Percentiles rank a stretch among this genome's conserved stretches.
phyloP scores from a whole-genome alignment of 2,113 vertebrate genomes.

The Mormyrus iriodes region DNA sequence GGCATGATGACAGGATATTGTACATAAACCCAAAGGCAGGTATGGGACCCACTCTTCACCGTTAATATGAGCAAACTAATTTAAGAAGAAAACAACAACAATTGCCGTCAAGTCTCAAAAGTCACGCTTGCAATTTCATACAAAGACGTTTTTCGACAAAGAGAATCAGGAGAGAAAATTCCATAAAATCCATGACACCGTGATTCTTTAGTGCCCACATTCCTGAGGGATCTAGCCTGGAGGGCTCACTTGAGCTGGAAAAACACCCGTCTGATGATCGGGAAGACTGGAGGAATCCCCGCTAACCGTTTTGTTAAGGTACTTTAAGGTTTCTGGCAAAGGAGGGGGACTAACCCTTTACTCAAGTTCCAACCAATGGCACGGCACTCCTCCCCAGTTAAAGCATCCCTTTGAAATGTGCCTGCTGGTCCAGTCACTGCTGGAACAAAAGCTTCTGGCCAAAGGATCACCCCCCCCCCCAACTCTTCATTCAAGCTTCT shows the following conservation, averaged over 20 bases:
- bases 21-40: no score
- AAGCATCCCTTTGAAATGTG: neutral
- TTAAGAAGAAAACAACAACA: no score
- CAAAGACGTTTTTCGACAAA: no score
- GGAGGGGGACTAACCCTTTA: slow-evolving; percentile 36
- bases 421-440: neutral
- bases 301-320: slow-evolving; percentile 51
- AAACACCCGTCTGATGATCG: slow-evolving; percentile 37
- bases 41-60: no score
- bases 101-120: no score
- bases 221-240: slow-evolving; percentile 39
- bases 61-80: no score
- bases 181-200: neutral
- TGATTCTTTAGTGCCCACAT: slow-evolving; percentile 30
- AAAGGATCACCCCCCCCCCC: neutral
- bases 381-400: neutral
- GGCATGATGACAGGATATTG: no score
- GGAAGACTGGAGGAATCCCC: slow-evolving; percentile 45
- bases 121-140: no score
- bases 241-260: neutral
- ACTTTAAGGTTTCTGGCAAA: slow-evolving; percentile 48
- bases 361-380: neutral
- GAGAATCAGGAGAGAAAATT: no score
- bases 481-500: neutral
- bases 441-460: neutral